Conservation (phyloP, 2,797 vertebrate species). For the Eptatretus atami region DNA sequence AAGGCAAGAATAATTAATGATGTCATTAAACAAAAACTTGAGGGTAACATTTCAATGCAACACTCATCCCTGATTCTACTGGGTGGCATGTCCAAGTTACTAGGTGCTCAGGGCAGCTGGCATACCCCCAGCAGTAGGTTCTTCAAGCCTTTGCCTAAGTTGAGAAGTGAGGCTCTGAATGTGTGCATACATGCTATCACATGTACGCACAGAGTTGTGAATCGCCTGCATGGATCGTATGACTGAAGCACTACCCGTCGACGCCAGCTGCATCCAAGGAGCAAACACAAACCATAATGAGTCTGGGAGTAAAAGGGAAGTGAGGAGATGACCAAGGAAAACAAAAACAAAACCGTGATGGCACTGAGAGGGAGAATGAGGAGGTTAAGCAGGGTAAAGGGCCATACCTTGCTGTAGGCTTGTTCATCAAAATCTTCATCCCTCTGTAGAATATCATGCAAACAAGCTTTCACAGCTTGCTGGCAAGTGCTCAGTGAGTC, state of each 20-base stretch:
- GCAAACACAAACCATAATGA: too few species aligned
- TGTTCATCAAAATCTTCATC: constrained; percentile 40
- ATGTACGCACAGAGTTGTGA: constrained; percentile 53
- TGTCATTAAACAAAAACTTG: too few species aligned
- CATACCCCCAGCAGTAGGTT: constrained; percentile 60
- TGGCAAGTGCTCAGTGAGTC: constrained; percentile 81
- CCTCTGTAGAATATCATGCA: constrained; percentile 80
- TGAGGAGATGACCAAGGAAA: too few species aligned
- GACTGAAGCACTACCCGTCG: constrained; percentile 39
- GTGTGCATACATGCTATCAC: constrained; percentile 48
- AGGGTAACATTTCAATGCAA: too few species aligned
- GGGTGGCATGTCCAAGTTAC: too few species aligned
- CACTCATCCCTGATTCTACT: too few species aligned
- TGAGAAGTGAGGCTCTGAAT: constrained; percentile 77
- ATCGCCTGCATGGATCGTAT: constrained; percentile 61
- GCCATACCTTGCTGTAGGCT: constrained; percentile 45
- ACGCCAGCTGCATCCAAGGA: constrained; percentile 31
- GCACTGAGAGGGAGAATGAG: too few species aligned
- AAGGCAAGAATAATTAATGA: too few species aligned
- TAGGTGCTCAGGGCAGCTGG: background rate
- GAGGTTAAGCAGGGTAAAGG: too few species aligned
- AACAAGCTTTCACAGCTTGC: constrained; percentile 56
- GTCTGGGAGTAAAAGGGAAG: too few species aligned
- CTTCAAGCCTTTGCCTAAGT: constrained; percentile 50
- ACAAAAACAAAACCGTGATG: too few species aligned